Evolutionary conservation across 2,888 invertebrate species (phyloP).

Genomic region (Diarsia brunnea): DNA sequence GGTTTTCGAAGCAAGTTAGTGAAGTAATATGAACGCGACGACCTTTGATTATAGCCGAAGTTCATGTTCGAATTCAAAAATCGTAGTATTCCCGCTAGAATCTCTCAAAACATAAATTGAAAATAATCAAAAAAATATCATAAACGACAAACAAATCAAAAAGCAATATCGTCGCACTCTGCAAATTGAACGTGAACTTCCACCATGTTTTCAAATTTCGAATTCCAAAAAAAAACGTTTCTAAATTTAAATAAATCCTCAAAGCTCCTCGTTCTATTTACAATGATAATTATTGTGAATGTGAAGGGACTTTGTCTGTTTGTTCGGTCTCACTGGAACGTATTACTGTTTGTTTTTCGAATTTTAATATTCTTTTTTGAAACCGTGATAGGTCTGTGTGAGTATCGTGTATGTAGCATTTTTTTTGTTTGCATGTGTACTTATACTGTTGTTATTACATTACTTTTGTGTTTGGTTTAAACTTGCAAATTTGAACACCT

Average conservation of each 20-base stretch:
- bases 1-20: not conserved
- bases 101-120: not conserved
- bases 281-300: slow-evolving; percentile 65
- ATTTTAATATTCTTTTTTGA: slow-evolving; percentile 46
- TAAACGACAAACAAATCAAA: not conserved
- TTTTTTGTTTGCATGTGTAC: slow-evolving; percentile 34
- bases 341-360: slow-evolving; percentile 53
- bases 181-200: slow-evolving; percentile 64
- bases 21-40: not conserved
- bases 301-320: slow-evolving; percentile 57
- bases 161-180: not conserved
- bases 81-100: not conserved
- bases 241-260: slow-evolving; percentile 72
- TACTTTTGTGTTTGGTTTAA: not conserved
- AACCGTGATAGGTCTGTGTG: slow-evolving; percentile 27
- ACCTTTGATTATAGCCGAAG: not conserved
- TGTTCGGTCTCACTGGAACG: slow-evolving; percentile 58
- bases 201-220: slow-evolving; percentile 61
- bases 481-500: not conserved
- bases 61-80: not conserved
- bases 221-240: slow-evolving; percentile 51
- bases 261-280: slow-evolving; percentile 66
- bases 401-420: slow-evolving; percentile 26
- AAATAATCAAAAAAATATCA: not conserved
- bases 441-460: not conserved